A percentile compares a stretch with the other conserved stretches of the same genome.
These are phyloP conservation scores for Brienomyrus longianalis DNA, from an alignment of 2,113 vertebrate genomes.

Conservation along the genomic window DNA sequence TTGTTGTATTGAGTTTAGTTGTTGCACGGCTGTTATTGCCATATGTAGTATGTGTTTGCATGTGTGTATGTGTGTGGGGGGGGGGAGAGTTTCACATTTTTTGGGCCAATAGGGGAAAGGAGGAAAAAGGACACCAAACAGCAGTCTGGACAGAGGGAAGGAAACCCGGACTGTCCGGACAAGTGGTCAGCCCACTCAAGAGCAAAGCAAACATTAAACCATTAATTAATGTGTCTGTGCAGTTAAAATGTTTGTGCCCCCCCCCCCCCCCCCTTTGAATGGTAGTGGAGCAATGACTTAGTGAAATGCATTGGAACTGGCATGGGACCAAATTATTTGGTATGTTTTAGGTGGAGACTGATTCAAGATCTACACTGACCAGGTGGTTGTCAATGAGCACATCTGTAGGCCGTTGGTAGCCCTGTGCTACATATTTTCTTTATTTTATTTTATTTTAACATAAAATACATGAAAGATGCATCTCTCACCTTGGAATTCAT, in stretches of 20 bases:
- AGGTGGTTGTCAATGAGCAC: no score
- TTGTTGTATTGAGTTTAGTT: not conserved
- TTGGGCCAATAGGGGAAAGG: not conserved
- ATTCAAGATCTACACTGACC: not conserved
- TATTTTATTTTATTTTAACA: no score
- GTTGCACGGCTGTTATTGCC: not conserved
- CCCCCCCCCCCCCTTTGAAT: not conserved
- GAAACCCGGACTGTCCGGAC: not conserved
- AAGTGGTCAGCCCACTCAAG: not conserved
- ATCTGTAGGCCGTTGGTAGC: no score
- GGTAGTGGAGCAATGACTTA: not conserved
- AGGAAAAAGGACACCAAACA: not conserved
- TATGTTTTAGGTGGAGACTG: not conserved
- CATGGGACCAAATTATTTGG: not conserved
- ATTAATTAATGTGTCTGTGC: not conserved
- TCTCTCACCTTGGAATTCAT: not conserved
- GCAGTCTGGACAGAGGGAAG: not conserved
- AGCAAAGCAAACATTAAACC: not conserved
- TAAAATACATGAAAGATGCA: not conserved
- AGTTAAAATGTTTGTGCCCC: not conserved
- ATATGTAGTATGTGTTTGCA: not conserved
- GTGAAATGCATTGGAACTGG: not conserved
- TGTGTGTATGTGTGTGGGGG: no score
- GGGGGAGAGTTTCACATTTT: not conserved
- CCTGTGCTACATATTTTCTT: no score